Base-by-base conservation (phyloP, 1,140 invertebrate species). In the Leptinotarsa undecemlineata region DNA sequence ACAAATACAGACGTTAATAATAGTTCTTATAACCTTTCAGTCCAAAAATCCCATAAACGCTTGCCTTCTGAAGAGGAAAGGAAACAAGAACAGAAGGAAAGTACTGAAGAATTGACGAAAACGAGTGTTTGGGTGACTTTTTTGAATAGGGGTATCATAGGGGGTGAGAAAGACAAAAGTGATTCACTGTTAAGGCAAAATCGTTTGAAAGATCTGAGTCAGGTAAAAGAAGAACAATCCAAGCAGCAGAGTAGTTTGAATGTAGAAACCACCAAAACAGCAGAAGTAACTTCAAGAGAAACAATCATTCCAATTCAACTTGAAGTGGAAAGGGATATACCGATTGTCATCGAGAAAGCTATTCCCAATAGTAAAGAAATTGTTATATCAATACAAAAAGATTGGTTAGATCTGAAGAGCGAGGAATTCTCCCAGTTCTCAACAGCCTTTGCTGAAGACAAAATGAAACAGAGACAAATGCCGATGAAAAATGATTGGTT, bases 401-500 rank as follows among this genome's bases (percentile, higher is more conserved):
- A 68, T 6, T 42, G 26, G 20, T 2, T 66, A 17, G 26, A 66
- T 66, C 13, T 20, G 2, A 66, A 21, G 48, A 6, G 8, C 33
- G 33, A 11, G 33, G 33, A 42, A 0, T 42, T 42, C 2, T 42
- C 33, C 8, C 33, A 62, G 33, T 42, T 8, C 33, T 42, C 33
- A 42, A 42, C 33, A 11, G 33, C 33, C 1, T 42, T 11, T 11
- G 60, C 60, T 21, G 21, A 42, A 42, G 33, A 42, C 33, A 42
- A 42, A 42, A 42, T 42, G 33, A 42, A 42, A 8, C 33, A 42
- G 8, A 42, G 8, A 61, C 60, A 15, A 17, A 76, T 76, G 51
- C 47, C 74, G 60, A 83, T 85, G 33, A 82, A 23, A 48, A 70
- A 84, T 72, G 82, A 87, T 48, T 90, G 90, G 90, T 82, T 90